These are phyloP conservation scores for Tetramorium parvispinum DNA, from an alignment of 1,140 invertebrate species.

Conservation along the genomic window DNA sequence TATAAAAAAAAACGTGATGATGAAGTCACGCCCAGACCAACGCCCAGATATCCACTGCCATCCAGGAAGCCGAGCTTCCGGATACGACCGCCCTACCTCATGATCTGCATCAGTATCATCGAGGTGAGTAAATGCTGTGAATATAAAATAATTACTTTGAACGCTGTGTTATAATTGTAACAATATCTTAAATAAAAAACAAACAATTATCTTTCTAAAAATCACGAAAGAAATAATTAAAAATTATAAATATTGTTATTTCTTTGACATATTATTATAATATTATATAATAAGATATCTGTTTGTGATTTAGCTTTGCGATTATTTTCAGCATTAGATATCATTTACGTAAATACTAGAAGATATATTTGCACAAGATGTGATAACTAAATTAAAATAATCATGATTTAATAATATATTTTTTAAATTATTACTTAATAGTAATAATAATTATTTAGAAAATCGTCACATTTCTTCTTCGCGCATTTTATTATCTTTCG, in stretches of 20 bases:
- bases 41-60: conserved; percentile 74
- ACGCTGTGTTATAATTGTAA: not conserved
- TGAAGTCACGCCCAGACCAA: conserved; percentile 76
- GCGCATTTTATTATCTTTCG: not conserved
- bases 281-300: not conserved
- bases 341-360: not conserved
- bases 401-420: not conserved
- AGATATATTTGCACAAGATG: not conserved
- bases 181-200: not conserved
- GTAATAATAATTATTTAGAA: not conserved
- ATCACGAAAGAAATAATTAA: not conserved
- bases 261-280: not conserved
- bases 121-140: conserved; percentile 75
- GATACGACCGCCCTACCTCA: conserved; percentile 84
- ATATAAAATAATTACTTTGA: not conserved
- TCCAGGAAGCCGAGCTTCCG: conserved; percentile 81
- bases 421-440: not conserved
- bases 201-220: not conserved
- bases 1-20: conserved; percentile 78
- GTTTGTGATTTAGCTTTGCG: not conserved
- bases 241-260: not conserved
- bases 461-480: not conserved
- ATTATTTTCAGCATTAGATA: not conserved
- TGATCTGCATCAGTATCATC: conserved; percentile 84
- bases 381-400: not conserved